Evolutionary conservation across 2,113 vertebrate genomes (phyloP).

Genomic region (Laterallus jamaicensis): DNA sequence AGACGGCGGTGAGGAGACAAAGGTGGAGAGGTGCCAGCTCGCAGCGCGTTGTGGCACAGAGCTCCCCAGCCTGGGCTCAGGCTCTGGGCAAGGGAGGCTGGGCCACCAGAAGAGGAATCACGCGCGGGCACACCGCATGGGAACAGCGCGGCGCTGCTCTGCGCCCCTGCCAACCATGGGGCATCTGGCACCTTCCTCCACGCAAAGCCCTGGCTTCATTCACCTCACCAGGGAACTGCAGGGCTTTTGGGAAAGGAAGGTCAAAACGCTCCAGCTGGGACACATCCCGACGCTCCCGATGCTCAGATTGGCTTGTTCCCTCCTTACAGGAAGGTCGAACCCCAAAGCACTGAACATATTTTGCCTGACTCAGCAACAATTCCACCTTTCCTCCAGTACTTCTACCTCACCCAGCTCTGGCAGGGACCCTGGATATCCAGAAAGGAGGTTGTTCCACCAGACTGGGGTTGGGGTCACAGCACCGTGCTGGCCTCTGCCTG

Average conservation of each 20-base stretch:
- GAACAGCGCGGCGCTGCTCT: fast-evolving
- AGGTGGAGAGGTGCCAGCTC: not conserved
- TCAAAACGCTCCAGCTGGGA: not conserved
- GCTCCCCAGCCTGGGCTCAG: not conserved
- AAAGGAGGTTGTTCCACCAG: not conserved
- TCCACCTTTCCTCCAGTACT: not conserved
- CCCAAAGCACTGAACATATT: not conserved
- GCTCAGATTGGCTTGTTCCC: not conserved
- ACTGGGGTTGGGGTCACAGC: not conserved
- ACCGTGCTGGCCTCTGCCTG: fast-evolving
- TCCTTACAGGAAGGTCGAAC: not conserved
- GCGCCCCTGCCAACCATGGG: not conserved
- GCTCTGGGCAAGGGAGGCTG: no score
- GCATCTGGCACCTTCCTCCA: not conserved
- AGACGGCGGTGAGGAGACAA: not conserved
- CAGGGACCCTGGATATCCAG: not conserved
- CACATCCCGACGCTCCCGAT: no score
- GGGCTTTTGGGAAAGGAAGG: not conserved
- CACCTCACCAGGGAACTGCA: not conserved
- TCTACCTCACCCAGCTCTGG: not conserved
- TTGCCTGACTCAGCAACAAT: not conserved
- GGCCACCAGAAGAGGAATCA: not conserved
- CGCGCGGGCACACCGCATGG: not conserved
- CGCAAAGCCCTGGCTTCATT: not conserved
- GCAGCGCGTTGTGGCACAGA: not conserved